Evolutionary conservation across 1,140 invertebrate species (phyloP).

Genomic region (Cydia pomonella): DNA sequence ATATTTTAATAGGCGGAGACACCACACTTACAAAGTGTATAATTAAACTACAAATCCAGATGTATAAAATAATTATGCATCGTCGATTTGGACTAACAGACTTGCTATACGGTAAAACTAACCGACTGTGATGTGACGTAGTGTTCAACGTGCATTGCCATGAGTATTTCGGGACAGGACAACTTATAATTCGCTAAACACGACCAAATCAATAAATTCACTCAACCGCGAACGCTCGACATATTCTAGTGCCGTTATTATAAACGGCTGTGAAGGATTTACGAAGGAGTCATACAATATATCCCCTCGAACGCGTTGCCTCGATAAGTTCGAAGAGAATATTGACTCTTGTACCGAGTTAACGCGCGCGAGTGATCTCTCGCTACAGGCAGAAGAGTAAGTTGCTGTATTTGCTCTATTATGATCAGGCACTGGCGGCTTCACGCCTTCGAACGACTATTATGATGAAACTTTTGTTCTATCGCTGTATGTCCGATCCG

Average conservation of each 20-base stretch:
- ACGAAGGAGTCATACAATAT: slow-evolving; percentile 19
- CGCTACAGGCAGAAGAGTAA: slow-evolving; percentile 27
- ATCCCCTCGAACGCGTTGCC: neutral
- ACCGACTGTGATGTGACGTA: slow-evolving; percentile 68
- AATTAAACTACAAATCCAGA: slow-evolving; percentile 78
- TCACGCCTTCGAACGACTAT: slow-evolving; percentile 39
- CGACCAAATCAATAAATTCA: slow-evolving; percentile 33
- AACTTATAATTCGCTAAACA: slow-evolving; percentile 38
- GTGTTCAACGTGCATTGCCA: slow-evolving; percentile 44
- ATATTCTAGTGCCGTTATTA: slow-evolving; percentile 28
- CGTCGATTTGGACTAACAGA: slow-evolving; percentile 64
- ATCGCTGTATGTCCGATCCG: slow-evolving; percentile 46
- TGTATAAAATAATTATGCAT: slow-evolving; percentile 77
- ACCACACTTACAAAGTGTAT: slow-evolving; percentile 78
- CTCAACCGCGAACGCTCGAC: slow-evolving; percentile 14
- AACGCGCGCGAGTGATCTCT: neutral
- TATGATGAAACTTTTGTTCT: slow-evolving; percentile 31
- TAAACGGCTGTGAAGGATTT: slow-evolving; percentile 21
- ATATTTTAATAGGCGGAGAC: slow-evolving; percentile 78
- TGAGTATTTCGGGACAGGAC: slow-evolving; percentile 52
- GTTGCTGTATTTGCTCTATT: slow-evolving; percentile 44
- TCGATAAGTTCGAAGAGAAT: neutral
- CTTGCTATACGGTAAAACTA: slow-evolving; percentile 52
- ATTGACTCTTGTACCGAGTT: slow-evolving; percentile 17
- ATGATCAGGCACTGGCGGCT: slow-evolving; percentile 52